Evolutionary conservation across 1,140 invertebrate genomes (phyloP).

Genomic region (Saccostrea cuccullata): DNA sequence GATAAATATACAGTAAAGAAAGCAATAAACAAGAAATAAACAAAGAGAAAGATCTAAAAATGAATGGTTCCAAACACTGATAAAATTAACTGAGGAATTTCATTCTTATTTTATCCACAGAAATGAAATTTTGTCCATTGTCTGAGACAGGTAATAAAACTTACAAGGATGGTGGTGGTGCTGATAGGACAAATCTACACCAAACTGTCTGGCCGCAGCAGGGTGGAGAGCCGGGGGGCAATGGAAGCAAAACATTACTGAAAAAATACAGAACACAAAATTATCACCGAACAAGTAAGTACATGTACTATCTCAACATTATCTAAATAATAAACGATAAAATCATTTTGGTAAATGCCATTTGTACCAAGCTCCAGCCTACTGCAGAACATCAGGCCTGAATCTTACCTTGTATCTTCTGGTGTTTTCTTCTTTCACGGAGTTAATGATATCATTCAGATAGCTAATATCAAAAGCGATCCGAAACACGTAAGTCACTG

Average conservation of each 20-base stretch:
- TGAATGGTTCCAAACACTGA: no score
- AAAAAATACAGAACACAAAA: background rate
- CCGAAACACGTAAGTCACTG: background rate
- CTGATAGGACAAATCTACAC: slow-evolving; percentile 89
- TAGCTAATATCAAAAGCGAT: slow-evolving; percentile 19
- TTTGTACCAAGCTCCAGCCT: no score
- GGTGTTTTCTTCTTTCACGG: background rate
- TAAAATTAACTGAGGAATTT: no score
- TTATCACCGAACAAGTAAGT: background rate
- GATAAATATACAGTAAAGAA: no score
- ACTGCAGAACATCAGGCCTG: background rate
- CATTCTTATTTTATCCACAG: no score
- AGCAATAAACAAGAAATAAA: no score
- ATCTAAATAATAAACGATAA: no score
- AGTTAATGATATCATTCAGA: slow-evolving; percentile 24
- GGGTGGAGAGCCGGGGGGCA: slow-evolving; percentile 92
- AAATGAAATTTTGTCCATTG: background rate
- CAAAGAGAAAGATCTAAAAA: no score
- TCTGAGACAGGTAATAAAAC: slow-evolving; percentile 77
- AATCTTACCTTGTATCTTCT: background rate
- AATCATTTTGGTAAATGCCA: no score
- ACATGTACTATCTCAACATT: no score
- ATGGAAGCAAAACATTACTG: slow-evolving; percentile 94
- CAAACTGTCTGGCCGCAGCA: slow-evolving; percentile 84
- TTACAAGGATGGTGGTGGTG: slow-evolving; percentile 90